Percentiles rank a stretch among this genome's conserved stretches.
Conservation (phyloP, 2,888 invertebrate species). For the Liodrosophila aerea region DNA sequence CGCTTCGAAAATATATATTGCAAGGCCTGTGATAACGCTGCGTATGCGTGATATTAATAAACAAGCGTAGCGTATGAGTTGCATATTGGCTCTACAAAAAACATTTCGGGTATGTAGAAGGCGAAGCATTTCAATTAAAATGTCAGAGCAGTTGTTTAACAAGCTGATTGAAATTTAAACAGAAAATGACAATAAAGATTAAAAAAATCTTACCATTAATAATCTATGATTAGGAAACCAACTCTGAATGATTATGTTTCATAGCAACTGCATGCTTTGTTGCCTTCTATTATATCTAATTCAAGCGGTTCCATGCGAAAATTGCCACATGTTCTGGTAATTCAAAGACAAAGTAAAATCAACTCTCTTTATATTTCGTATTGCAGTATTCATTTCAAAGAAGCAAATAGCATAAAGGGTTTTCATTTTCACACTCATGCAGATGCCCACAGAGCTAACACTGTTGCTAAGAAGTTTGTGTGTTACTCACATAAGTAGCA, state of each 20-base stretch:
- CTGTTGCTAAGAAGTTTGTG: constrained; percentile 17
- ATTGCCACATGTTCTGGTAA: constrained; percentile 35
- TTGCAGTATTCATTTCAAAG: constrained; percentile 21
- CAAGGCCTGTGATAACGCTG: constrained; percentile 23
- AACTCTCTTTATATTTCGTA: constrained; percentile 14
- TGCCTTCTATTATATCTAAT: no score
- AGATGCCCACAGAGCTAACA: neutral
- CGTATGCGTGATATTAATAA: constrained; percentile 49
- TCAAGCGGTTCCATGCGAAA: constrained; percentile 19
- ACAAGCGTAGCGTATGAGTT: constrained; percentile 14
- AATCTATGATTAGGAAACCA: no score
- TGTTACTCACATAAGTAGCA: constrained; percentile 23
- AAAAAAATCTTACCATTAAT: no score
- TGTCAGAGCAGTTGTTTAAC: constrained; percentile 28
- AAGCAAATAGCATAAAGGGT: constrained; percentile 31
- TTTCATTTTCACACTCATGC: constrained; percentile 26
- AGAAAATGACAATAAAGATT: neutral
- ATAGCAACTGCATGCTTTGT: no score
- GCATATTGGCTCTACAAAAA: constrained; percentile 14
- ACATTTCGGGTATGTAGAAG: constrained; percentile 29
- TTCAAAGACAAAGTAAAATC: constrained; percentile 26
- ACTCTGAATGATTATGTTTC: no score
- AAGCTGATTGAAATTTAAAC: constrained; percentile 26
- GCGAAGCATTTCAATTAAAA: constrained; percentile 44
- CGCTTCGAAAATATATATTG: constrained; percentile 29